Percentiles rank a stretch among this genome's conserved stretches.
Conservation (phyloP, 2,113 vertebrate genomes). For the Ophthalmolycus amberensis region DNA sequence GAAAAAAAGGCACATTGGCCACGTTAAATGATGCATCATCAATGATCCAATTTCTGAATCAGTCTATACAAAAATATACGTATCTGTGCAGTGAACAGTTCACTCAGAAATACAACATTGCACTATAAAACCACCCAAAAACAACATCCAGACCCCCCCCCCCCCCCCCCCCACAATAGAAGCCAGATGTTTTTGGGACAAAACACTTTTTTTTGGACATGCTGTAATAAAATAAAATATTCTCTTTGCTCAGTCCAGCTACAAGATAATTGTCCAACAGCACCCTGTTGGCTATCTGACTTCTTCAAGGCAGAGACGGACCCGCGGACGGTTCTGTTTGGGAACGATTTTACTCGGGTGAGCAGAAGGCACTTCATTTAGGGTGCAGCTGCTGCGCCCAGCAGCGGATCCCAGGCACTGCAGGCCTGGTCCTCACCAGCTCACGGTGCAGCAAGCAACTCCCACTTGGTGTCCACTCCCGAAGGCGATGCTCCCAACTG, state of each 20-base stretch:
- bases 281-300: slow-evolving; percentile 16
- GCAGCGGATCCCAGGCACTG: slow-evolving; percentile 75
- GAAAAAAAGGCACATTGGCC: slow-evolving; percentile 78
- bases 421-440: slow-evolving; percentile 79
- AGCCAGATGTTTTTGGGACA: slow-evolving; percentile 47
- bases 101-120: slow-evolving; percentile 75
- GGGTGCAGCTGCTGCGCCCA: slow-evolving; percentile 21
- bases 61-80: slow-evolving; percentile 80
- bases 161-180: slow-evolving; percentile 45
- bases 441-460: slow-evolving; percentile 43
- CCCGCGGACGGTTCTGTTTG: slow-evolving; percentile 39
- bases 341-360: slow-evolving; percentile 42
- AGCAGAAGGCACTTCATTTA: slow-evolving; percentile 80
- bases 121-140: slow-evolving; percentile 73
- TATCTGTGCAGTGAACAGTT: slow-evolving; percentile 71
- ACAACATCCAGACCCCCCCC: slow-evolving; percentile 58
- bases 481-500: slow-evolving; percentile 56
- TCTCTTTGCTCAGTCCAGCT: slow-evolving; percentile 51
- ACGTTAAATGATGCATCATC: slow-evolving; percentile 61
- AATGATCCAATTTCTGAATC: slow-evolving; percentile 62
- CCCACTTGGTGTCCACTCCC: slow-evolving; percentile 50
- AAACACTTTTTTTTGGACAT: slow-evolving; percentile 54
- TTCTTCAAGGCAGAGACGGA: slow-evolving; percentile 17
- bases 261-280: slow-evolving; percentile 37
- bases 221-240: slow-evolving; percentile 43